phyloP scores from a whole-genome alignment of 2,797 vertebrate genomes.

The Sebastiscus albofasciatus region DNA sequence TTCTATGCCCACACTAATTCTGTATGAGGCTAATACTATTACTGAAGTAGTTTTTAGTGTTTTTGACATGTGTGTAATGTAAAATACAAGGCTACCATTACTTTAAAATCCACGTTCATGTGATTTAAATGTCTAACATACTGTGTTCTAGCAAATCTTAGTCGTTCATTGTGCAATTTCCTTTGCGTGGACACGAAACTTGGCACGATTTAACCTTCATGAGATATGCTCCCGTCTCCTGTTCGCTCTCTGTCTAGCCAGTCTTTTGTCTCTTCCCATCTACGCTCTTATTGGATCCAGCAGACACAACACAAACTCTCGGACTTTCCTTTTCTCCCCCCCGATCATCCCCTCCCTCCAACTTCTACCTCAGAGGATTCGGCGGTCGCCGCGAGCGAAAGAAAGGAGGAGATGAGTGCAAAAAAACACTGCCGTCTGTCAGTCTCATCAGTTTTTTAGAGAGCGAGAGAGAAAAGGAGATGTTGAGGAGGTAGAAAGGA shows the following conservation, averaged over 20 bases:
- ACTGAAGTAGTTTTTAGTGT: neutral
- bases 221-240: neutral
- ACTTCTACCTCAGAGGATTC: constrained; percentile 46
- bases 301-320: constrained; percentile 46
- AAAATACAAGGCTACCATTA: neutral
- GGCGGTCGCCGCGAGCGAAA: constrained; percentile 29
- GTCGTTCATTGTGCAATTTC: neutral
- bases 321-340: constrained; percentile 13
- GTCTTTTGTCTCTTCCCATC: constrained; percentile 30
- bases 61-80: neutral
- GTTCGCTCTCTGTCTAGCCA: constrained; percentile 22
- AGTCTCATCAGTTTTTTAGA: constrained; percentile 62
- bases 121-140: neutral
- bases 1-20: neutral
- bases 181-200: neutral
- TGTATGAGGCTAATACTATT: neutral
- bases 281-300: constrained; percentile 25
- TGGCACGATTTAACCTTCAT: constrained; percentile 5
- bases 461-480: constrained; percentile 33
- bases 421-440: constrained; percentile 50
- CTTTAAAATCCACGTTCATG: neutral
- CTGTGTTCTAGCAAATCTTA: neutral
- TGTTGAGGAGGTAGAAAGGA: constrained; percentile 46
- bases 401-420: constrained; percentile 21
- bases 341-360: constrained; percentile 10